Evolutionary conservation across 2,113 vertebrate genomes (phyloP), one percentile per base, ranked within the genome.

Genomic region (Myrmecophaga tridactyla): DNA sequence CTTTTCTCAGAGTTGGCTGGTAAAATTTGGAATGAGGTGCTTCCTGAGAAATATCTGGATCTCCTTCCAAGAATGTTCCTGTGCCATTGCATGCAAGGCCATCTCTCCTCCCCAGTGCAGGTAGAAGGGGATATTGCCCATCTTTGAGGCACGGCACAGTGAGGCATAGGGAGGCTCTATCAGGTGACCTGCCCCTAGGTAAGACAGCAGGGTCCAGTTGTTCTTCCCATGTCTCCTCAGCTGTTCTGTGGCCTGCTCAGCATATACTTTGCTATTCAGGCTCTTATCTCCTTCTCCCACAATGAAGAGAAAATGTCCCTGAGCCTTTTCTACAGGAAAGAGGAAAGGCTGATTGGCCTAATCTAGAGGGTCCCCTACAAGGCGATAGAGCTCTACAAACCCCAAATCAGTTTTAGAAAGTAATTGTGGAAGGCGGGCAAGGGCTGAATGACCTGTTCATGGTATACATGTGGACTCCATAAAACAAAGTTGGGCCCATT

Each of bases 151-250:
- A 51, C 6, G 60, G 94, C 98, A 98, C 9, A 98, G 91, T 17
- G 98, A 98, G 53, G 98, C 58, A 56, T 98, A 98, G 0, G 98
- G 98, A 15, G 98, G 98, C n/a, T 99, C 98, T 92, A 98, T 88
- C 53, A 98, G 96, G 87, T 99, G 98, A 1, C 98, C 98, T 4
- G 98, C 97, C 93, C 98, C 98, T 3, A 98, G 76, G 25, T 98
- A 99, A 83, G 95, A 98, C 6, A 96, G 92, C 21, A 98, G 11
- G 1, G 92, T 92, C 51, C 91, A 97, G 12, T 96, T 95, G 2
- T 91, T 97, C 77, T 97, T 98, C 4, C 97, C 94, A 1, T 83
- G 34, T 39, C 73, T 95, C 48, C 1, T 89, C 92, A 98, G 89
- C 75, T 89, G 93, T n/a, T 94, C 92, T 39, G 7, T 94, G 46